phyloP scores from a whole-genome alignment of 2,888 invertebrate genomes.

The Julus scanicus region DNA sequence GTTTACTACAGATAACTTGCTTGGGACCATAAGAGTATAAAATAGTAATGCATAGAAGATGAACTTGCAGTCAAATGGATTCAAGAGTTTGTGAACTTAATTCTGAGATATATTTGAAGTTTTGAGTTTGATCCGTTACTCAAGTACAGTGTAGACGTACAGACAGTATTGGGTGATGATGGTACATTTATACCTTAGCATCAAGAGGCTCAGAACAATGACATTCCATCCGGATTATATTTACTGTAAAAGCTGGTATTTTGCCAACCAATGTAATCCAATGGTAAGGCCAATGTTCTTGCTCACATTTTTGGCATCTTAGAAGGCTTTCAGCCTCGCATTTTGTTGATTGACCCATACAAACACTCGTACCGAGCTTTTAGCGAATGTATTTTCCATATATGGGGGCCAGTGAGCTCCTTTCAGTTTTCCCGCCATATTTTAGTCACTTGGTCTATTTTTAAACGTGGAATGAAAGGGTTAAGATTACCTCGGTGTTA shows the following conservation, averaged over 20 bases:
- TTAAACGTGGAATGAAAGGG: neutral
- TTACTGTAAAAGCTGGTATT: neutral
- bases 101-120: too few species aligned
- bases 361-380: neutral
- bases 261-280: constrained; percentile 9
- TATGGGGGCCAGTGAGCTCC: neutral
- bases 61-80: too few species aligned
- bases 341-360: constrained; percentile 40
- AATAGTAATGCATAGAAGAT: too few species aligned
- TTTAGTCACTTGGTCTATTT: neutral
- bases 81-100: too few species aligned
- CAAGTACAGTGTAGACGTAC: neutral
- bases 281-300: constrained; percentile 29
- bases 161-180: neutral
- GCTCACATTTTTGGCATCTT: neutral
- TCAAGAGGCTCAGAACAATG: neutral
- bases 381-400: constrained; percentile 3
- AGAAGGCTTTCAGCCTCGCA: neutral
- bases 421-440: neutral
- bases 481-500: neutral
- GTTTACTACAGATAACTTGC: too few species aligned
- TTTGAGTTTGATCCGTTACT: too few species aligned
- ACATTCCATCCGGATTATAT: constrained; percentile 37
- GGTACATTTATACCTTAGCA: neutral
- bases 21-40: too few species aligned